A percentile compares a stretch with the other conserved stretches of the same genome.
These are phyloP conservation scores for Agrilus mali DNA, from an alignment of 2,888 invertebrate genomes.

Conservation along the genomic window DNA sequence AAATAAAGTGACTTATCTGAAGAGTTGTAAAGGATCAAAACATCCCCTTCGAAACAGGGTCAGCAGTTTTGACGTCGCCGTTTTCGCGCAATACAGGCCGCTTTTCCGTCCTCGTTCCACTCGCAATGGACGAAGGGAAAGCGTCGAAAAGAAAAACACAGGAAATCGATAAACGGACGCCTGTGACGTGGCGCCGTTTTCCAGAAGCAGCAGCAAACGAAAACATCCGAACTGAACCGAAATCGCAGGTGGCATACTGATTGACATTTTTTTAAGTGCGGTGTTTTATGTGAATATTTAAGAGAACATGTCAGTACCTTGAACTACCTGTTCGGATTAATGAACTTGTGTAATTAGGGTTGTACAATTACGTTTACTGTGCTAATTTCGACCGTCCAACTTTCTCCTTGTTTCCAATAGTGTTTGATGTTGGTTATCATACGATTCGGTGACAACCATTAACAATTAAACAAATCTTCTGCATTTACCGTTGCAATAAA, in stretches of 20 bases:
- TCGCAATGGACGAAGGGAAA: constrained; percentile 3
- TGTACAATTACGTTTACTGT: too few relatives aligned
- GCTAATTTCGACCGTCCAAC: too few relatives aligned
- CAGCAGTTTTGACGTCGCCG: constrained; percentile 18
- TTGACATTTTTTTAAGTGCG: constrained; percentile 34
- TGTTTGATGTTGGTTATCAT: too few relatives aligned
- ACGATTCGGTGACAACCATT: too few relatives aligned
- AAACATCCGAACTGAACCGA: constrained; percentile 28
- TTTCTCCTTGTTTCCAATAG: too few relatives aligned
- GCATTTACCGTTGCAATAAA: too few relatives aligned
- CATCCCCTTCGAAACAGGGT: constrained; percentile 27
- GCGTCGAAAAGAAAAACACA: constrained; percentile 16
- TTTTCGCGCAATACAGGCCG: constrained; percentile 5
- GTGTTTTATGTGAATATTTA: constrained; percentile 19
- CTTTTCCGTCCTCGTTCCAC: constrained; percentile 4
- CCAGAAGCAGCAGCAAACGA: constrained; percentile 29
- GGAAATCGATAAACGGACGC: constrained; percentile 36
- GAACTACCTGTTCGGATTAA: too few relatives aligned
- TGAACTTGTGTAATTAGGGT: too few relatives aligned
- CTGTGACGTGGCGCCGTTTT: constrained; percentile 32
- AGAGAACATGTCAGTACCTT: too few relatives aligned
- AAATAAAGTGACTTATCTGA: constrained; percentile 32
- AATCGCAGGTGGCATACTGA: constrained; percentile 34
- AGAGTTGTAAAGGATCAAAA: constrained; percentile 30
- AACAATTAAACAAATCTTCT: too few relatives aligned